Evolutionary conservation across 2,113 vertebrate genomes (phyloP).

Genomic region (Cryptotis parvus): DNA sequence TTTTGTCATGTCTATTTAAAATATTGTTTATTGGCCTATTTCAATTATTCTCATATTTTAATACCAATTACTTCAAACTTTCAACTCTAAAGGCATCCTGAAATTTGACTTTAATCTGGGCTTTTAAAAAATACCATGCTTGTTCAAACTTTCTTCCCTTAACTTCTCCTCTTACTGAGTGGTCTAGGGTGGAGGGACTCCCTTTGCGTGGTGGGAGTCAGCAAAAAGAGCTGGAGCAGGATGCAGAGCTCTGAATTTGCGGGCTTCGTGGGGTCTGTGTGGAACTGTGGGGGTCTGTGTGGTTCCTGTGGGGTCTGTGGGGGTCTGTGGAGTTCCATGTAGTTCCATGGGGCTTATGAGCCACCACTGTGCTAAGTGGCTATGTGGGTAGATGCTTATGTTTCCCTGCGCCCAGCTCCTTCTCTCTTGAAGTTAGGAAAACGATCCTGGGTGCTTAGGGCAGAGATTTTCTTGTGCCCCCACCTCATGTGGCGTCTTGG

Average conservation of each 20-base stretch:
- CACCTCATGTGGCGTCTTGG: constrained; percentile 86
- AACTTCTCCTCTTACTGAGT: constrained; percentile 1
- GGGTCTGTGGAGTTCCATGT: too few relatives aligned
- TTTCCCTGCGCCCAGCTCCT: background rate
- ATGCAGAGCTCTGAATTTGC: background rate
- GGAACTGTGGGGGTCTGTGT: too few relatives aligned
- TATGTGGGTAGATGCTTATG: constrained; percentile 11
- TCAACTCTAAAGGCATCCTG: constrained; percentile 4
- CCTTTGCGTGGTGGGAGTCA: background rate
- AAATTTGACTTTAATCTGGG: constrained; percentile 35
- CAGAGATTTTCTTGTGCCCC: constrained; percentile 88
- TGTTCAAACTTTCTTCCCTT: background rate
- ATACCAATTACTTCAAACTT: constrained; percentile 20
- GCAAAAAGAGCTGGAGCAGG: background rate
- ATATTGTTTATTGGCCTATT: background rate
- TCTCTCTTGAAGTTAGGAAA: constrained; percentile 18
- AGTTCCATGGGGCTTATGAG: too few relatives aligned
- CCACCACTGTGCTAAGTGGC: background rate
- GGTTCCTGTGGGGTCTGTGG: too few relatives aligned
- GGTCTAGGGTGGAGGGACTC: background rate
- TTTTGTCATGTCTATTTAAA: too few relatives aligned
- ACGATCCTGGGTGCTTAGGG: too few relatives aligned
- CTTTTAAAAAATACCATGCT: constrained; percentile 54
- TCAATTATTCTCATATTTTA: constrained; percentile 31
- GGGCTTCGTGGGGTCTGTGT: too few relatives aligned